A percentile compares a stretch with the other conserved stretches of the same genome.
Conservation (phyloP, 1,140 invertebrate genomes). For the Sycophaga agraensis region DNA sequence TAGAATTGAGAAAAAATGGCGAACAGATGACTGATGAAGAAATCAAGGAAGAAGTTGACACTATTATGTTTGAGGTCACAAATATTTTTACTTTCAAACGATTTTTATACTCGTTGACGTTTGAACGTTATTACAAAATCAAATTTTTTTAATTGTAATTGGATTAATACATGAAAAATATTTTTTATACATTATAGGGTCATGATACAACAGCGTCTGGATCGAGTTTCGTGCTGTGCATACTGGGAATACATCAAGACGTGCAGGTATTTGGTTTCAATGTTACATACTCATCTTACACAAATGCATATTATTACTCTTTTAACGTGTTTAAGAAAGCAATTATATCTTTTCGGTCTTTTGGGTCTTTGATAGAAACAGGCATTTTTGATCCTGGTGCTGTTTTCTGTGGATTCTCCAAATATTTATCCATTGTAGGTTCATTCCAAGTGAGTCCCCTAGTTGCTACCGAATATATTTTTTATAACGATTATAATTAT, state of each 20-base stretch:
- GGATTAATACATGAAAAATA: not conserved
- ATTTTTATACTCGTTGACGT: not conserved
- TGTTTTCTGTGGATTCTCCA: too few species aligned
- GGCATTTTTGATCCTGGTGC: too few species aligned
- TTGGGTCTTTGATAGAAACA: too few species aligned
- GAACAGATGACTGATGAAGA: conserved; percentile 70
- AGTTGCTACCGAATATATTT: too few species aligned
- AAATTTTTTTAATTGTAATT: not conserved
- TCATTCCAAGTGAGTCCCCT: too few species aligned
- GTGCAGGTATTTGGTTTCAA: too few species aligned
- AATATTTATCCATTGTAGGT: too few species aligned
- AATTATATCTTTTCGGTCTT: too few species aligned
- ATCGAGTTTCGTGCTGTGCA: conserved; percentile 75
- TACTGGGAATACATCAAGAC: conserved; percentile 75
- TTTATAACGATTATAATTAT: too few species aligned
- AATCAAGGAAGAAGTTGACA: conserved; percentile 84
- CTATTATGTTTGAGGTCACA: conserved; percentile 84
- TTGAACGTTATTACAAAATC: not conserved
- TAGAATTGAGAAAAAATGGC: conserved; percentile 67
- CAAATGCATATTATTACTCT: too few species aligned
- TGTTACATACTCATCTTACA: too few species aligned
- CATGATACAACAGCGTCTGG: conserved; percentile 87
- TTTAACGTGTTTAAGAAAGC: too few species aligned
- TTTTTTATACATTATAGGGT: conserved; percentile 59
- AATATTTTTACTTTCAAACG: not conserved